phyloP scores from a whole-genome alignment of 2,888 invertebrate species.

The Spisula subtruncata region DNA sequence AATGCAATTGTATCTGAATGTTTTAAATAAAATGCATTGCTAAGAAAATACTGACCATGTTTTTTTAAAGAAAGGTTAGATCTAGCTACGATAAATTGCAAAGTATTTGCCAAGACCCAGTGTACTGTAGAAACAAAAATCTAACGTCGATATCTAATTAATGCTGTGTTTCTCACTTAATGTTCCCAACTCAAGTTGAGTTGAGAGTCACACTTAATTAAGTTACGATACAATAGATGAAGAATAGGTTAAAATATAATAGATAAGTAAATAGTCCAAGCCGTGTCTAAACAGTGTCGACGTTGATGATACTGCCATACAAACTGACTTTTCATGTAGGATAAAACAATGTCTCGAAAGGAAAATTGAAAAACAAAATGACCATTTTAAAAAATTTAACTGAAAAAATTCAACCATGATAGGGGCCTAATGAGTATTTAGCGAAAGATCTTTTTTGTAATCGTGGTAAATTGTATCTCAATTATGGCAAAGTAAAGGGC shows the following conservation, averaged over 20 bases:
- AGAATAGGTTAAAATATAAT: too few species aligned
- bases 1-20: neutral
- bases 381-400: too few species aligned
- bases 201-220: too few species aligned
- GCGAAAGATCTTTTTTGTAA: neutral
- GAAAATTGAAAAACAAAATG: too few species aligned
- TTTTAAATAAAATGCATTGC: neutral
- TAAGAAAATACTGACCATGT: slow-evolving; percentile 23
- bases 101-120: neutral
- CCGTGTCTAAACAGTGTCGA: too few species aligned
- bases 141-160: neutral
- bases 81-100: neutral
- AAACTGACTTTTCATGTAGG: too few species aligned
- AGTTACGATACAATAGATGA: too few species aligned
- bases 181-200: too few species aligned
- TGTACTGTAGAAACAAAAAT: neutral
- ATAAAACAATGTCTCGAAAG: too few species aligned
- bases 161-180: too few species aligned
- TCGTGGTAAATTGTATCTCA: neutral
- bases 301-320: too few species aligned
- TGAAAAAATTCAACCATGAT: neutral
- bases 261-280: too few species aligned
- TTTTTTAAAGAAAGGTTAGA: neutral
- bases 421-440: neutral
- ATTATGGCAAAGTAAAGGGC: neutral